These are phyloP conservation scores for Physella acuta DNA, from an alignment of 1,140 invertebrate genomes.

Conservation along the genomic window DNA sequence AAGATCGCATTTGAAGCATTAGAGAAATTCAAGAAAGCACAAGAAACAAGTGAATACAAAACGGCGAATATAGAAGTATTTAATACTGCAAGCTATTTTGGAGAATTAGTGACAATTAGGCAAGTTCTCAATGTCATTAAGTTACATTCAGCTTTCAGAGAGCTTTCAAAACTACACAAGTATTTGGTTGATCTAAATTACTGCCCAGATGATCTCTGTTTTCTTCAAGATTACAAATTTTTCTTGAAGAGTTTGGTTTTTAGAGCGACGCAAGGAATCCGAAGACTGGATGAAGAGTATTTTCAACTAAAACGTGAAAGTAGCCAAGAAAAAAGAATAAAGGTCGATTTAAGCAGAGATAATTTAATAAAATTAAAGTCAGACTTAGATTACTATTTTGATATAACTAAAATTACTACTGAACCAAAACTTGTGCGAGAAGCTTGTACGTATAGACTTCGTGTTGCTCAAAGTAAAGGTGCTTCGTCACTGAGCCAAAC, in stretches of 20 bases:
- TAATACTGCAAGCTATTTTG: constrained; percentile 33
- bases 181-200: constrained; percentile 26
- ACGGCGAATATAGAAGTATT: constrained; percentile 8
- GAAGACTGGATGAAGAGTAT: constrained; percentile 30
- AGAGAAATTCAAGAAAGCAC: not conserved
- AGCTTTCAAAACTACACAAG: constrained; percentile 18
- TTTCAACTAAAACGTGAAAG: constrained; percentile 29
- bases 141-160: constrained; percentile 11
- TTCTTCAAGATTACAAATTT: constrained; percentile 1
- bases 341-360: constrained; percentile 9
- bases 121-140: constrained; percentile 21
- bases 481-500: constrained; percentile 18
- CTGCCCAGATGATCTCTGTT: not conserved
- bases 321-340: constrained; percentile 13
- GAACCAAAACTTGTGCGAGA: constrained; percentile 8
- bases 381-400: constrained; percentile 29
- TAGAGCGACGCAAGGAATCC: constrained; percentile 22
- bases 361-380: constrained; percentile 28
- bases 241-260: constrained; percentile 21
- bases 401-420: constrained; percentile 20
- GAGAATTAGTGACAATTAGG: constrained; percentile 30
- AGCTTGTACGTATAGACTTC: constrained; percentile 23
- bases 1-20: not conserved
- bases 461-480: constrained; percentile 16
- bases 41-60: not conserved